These are phyloP conservation scores for Nesogale talazaci DNA, from an alignment of 2,113 vertebrate genomes.

Conservation along the genomic window DNA sequence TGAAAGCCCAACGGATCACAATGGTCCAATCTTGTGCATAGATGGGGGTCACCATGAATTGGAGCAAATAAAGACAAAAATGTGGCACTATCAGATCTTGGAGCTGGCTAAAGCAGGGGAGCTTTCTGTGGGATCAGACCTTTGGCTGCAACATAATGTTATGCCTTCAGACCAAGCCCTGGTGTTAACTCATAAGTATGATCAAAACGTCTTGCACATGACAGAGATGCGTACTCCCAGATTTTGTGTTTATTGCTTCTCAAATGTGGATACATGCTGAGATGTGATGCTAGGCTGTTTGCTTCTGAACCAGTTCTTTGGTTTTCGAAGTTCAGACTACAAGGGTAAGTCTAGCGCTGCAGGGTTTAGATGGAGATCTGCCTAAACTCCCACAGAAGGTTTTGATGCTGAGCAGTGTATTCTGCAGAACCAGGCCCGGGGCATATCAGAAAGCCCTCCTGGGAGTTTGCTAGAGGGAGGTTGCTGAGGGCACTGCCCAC, in stretches of 20 bases:
- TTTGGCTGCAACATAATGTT: not conserved
- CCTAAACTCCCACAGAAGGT: not conserved
- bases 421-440: not conserved
- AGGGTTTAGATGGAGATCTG: not conserved
- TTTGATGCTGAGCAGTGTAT: not conserved
- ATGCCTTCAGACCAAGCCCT: not conserved
- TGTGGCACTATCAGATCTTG: not conserved
- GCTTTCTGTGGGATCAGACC: not conserved
- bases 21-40: not conserved
- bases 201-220: not conserved
- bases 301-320: not conserved
- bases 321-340: not conserved
- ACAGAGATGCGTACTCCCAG: not conserved
- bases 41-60: not conserved
- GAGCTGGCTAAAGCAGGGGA: not conserved
- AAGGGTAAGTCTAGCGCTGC: no score
- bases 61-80: not conserved
- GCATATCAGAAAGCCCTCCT: not conserved
- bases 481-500: not conserved
- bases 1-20: not conserved
- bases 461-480: not conserved
- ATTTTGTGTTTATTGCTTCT: not conserved
- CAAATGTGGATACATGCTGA: not conserved
- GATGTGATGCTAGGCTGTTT: not conserved
- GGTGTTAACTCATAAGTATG: not conserved